phyloP scores from a whole-genome alignment of 1,140 invertebrate genomes.

The Zaprionus tsacasi region DNA sequence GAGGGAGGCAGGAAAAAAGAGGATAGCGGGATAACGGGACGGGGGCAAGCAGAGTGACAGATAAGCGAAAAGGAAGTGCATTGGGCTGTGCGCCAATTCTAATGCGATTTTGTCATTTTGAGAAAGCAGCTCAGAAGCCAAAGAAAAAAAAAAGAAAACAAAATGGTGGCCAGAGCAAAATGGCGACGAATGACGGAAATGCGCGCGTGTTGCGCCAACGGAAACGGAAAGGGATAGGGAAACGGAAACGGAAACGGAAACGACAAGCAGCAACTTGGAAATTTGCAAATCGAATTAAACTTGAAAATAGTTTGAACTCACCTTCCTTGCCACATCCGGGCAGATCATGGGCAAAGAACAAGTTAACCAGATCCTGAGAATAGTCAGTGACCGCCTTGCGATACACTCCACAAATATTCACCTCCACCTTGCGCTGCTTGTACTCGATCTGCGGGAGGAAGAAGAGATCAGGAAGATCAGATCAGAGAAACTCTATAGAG shows the following conservation, averaged over 20 bases:
- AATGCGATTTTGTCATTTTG: slow-evolving; percentile 76
- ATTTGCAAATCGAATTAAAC: slow-evolving; percentile 64
- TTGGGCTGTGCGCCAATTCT: slow-evolving; percentile 81
- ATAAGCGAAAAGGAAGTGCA: slow-evolving; percentile 68
- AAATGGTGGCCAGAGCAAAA: slow-evolving; percentile 37
- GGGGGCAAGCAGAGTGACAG: slow-evolving; percentile 12
- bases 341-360: slow-evolving; percentile 74
- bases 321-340: slow-evolving; percentile 70
- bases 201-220: slow-evolving; percentile 67
- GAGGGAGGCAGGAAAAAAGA: not conserved
- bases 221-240: slow-evolving; percentile 60
- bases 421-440: slow-evolving; percentile 48
- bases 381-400: slow-evolving; percentile 79
- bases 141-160: slow-evolving; percentile 30
- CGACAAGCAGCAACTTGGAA: slow-evolving; percentile 53
- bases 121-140: slow-evolving; percentile 61
- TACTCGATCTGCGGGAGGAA: slow-evolving; percentile 53
- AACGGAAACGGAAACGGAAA: slow-evolving; percentile 64
- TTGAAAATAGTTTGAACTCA: slow-evolving; percentile 40
- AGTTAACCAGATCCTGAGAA: slow-evolving; percentile 77
- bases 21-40: not conserved
- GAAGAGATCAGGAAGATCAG: not conserved
- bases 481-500: not conserved
- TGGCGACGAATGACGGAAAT: slow-evolving; percentile 48
- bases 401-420: slow-evolving; percentile 70